Evolutionary conservation across 2,888 invertebrate genomes (phyloP).

Genomic region (Helobdella robusta): DNA sequence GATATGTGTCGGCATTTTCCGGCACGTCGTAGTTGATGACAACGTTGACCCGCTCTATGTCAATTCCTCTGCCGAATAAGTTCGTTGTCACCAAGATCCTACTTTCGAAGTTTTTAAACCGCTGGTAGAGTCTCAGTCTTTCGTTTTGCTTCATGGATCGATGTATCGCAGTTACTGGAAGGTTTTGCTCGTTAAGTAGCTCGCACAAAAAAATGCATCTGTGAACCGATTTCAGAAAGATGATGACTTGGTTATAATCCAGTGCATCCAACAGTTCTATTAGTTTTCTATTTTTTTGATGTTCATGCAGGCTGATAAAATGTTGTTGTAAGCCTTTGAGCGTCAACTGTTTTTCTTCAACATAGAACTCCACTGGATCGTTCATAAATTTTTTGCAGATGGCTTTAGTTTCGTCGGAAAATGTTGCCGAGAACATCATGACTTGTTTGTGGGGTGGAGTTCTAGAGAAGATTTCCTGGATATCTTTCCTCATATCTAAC

Average conservation of each 20-base stretch:
- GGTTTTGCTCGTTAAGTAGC: conserved; percentile 91
- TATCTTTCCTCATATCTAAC: conserved; percentile 94
- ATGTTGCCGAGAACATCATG: conserved; percentile 99
- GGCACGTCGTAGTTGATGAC: conserved; percentile 99
- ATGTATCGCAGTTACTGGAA: conserved; percentile 98
- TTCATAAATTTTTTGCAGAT: conserved; percentile 99
- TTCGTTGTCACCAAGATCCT: conserved; percentile 96
- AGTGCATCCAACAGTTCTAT: conserved; percentile 94
- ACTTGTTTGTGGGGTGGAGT: conserved; percentile 99
- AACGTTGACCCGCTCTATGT: conserved; percentile 97
- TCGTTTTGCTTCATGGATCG: conserved; percentile 95
- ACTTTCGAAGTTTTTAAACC: conserved; percentile 99
- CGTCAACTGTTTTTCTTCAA: conserved; percentile 97
- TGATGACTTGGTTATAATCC: conserved; percentile 99
- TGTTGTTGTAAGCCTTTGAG: conserved; percentile 96
- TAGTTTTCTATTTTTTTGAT: conserved; percentile 96
- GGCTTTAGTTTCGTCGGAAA: conserved; percentile 96
- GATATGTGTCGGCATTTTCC: conserved; percentile 94
- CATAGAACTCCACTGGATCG: conserved; percentile 99
- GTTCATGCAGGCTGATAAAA: conserved; percentile 96
- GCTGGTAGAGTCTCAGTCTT: conserved; percentile 79
- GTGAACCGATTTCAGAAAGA: conserved; percentile 96
- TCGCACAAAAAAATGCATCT: conserved; percentile 91
- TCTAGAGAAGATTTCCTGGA: conserved; percentile 97
- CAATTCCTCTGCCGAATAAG: conserved; percentile 98